A percentile compares a stretch with the other conserved stretches of the same genome.
Evolutionary conservation across 2,888 invertebrate genomes (phyloP).

Genomic region (Tenodera sinensis): DNA sequence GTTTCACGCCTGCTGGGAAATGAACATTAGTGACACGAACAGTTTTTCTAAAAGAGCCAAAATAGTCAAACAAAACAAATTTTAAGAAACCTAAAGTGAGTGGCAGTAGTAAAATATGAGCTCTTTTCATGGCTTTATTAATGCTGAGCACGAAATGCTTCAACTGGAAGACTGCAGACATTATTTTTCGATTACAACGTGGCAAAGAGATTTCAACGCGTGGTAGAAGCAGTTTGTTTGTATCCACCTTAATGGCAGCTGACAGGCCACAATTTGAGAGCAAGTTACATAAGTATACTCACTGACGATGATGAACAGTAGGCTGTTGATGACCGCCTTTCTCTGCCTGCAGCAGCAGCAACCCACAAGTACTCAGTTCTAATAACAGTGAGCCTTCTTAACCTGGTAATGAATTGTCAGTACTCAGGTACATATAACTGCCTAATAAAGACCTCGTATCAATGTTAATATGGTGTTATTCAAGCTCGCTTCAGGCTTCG

Average conservation of each 20-base stretch:
- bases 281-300: not conserved
- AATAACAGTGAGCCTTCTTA: not conserved
- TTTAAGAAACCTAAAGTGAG: too few relatives aligned
- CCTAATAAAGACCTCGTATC: not conserved
- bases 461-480: not conserved
- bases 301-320: not conserved
- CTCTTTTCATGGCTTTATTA: not conserved
- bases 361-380: not conserved
- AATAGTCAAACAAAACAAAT: too few relatives aligned
- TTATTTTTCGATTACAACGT: not conserved
- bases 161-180: not conserved
- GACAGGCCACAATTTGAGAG: not conserved
- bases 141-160: not conserved
- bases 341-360: not conserved
- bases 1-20: too few relatives aligned
- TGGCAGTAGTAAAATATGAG: not conserved
- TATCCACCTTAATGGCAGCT: not conserved
- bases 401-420: not conserved
- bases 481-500: not conserved
- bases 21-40: too few relatives aligned
- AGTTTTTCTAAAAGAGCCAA: too few relatives aligned
- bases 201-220: not conserved
- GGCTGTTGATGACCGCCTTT: not conserved
- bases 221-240: not conserved
- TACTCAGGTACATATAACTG: not conserved